A percentile compares a stretch with the other conserved stretches of the same genome.
Conservation (phyloP, 2,113 vertebrate genomes). For the Rhinolophus ferrumequinum region DNA sequence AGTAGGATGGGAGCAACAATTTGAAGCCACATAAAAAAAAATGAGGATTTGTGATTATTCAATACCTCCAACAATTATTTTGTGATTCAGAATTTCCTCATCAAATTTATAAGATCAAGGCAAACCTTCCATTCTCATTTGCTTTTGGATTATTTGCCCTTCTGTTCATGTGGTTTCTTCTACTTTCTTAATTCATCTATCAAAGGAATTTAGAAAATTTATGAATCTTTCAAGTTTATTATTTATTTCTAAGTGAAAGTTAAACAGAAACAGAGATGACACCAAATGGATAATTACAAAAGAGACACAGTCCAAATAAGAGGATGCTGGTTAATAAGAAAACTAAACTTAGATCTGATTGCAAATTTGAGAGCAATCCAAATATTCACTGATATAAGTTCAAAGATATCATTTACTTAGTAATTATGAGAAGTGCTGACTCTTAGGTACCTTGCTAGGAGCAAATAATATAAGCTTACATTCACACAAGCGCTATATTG, state of each 20-base stretch:
- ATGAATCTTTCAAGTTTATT: constrained; percentile 21
- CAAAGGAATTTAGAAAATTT: not conserved
- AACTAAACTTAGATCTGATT: constrained; percentile 24
- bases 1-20: not conserved
- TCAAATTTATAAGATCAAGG: not conserved
- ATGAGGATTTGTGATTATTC: not conserved
- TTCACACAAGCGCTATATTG: not conserved
- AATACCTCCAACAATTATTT: not conserved
- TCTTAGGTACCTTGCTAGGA: not conserved
- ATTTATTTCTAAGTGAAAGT: constrained; percentile 39
- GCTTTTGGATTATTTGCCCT: not conserved
- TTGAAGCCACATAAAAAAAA: constrained; percentile 23
- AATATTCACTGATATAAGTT: not conserved
- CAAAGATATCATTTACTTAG: not conserved
- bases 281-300: not conserved
- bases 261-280: not conserved
- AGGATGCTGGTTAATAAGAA: not conserved
- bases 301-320: not conserved
- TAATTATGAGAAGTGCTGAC: not conserved
- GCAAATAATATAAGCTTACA: not conserved
- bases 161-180: not conserved
- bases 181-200: not conserved
- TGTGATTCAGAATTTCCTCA: not conserved
- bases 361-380: constrained; percentile 1
- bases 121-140: not conserved